phyloP scores from a whole-genome alignment of 2,797 vertebrate genomes.

The Austrolebias charrua region DNA sequence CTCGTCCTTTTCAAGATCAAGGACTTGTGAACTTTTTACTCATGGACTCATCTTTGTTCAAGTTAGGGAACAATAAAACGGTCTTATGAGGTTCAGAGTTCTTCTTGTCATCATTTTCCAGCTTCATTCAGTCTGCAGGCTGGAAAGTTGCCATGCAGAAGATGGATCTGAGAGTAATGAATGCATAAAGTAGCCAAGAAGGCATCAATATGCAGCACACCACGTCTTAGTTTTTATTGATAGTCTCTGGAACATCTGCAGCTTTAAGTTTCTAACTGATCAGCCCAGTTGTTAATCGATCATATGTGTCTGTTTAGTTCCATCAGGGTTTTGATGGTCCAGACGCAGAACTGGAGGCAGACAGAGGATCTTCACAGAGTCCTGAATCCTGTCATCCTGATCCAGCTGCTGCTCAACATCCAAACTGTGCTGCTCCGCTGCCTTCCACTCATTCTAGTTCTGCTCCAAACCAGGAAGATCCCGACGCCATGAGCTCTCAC shows the following conservation, averaged over 20 bases:
- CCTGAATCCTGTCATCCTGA: slow-evolving; percentile 36
- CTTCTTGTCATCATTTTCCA: neutral
- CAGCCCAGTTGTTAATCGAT: neutral
- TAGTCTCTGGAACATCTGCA: slow-evolving; percentile 25
- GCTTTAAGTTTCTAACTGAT: slow-evolving; percentile 27
- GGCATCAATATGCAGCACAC: neutral
- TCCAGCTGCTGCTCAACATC: slow-evolving; percentile 27
- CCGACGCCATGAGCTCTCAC: slow-evolving; percentile 17
- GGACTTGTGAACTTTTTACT: no score
- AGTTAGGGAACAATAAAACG: no score
- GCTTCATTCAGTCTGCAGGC: no score
- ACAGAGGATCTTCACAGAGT: slow-evolving; percentile 16
- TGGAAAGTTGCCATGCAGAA: no score
- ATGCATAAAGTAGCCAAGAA: neutral
- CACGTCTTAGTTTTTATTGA: slow-evolving; percentile 19
- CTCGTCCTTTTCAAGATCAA: no score
- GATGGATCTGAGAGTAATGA: no score
- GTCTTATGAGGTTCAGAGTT: neutral
- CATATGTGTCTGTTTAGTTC: slow-evolving; percentile 20
- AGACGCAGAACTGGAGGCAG: slow-evolving; percentile 32
- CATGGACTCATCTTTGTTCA: no score
- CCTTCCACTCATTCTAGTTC: slow-evolving; percentile 29
- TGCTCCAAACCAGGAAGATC: slow-evolving; percentile 29
- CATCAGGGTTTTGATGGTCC: slow-evolving; percentile 40
- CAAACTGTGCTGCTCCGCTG: slow-evolving; percentile 14